Evolutionary conservation across 2,797 vertebrate species (phyloP).

Genomic region (Sparidentex hasta): DNA sequence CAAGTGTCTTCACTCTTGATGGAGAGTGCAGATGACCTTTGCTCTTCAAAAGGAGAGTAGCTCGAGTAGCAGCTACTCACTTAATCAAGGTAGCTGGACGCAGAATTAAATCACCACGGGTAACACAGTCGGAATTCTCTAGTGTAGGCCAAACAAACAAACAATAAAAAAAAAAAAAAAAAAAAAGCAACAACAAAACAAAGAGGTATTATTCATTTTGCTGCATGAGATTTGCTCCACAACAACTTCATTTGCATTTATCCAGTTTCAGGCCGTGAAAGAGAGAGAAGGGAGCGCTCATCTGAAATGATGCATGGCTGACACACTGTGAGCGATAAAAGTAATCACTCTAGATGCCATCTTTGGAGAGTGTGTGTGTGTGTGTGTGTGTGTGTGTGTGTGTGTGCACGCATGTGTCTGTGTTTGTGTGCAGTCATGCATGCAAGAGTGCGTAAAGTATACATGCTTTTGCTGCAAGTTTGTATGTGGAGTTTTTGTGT

Average conservation of each 20-base stretch:
- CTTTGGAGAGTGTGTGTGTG: slow-evolving; percentile 58
- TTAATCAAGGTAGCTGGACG: slow-evolving; percentile 25
- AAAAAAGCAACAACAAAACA: slow-evolving; percentile 45
- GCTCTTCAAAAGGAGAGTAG: neutral
- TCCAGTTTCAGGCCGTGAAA: slow-evolving; percentile 75
- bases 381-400: slow-evolving; percentile 29
- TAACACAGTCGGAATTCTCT: slow-evolving; percentile 20
- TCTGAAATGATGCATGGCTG: slow-evolving; percentile 82
- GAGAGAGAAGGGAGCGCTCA: slow-evolving; percentile 65
- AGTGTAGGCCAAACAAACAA: slow-evolving; percentile 28
- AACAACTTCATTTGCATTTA: slow-evolving; percentile 84
- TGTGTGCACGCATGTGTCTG: slow-evolving; percentile 6
- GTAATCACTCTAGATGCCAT: slow-evolving; percentile 79
- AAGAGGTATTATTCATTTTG: slow-evolving; percentile 78
- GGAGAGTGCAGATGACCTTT: slow-evolving; percentile 31
- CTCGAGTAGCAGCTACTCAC: slow-evolving; percentile 15
- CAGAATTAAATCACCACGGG: slow-evolving; percentile 10
- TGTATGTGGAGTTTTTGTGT: slow-evolving; percentile 21
- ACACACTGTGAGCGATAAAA: slow-evolving; percentile 82
- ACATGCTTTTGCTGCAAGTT: slow-evolving; percentile 50
- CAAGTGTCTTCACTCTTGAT: neutral
- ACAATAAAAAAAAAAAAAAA: neutral
- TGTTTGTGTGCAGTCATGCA: slow-evolving; percentile 49
- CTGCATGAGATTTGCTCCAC: slow-evolving; percentile 74
- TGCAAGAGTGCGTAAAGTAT: slow-evolving; percentile 43